A percentile compares a stretch with the other conserved stretches of the same genome.
Conservation (phyloP, 2,888 invertebrate genomes). For the Volucella zonaria region DNA sequence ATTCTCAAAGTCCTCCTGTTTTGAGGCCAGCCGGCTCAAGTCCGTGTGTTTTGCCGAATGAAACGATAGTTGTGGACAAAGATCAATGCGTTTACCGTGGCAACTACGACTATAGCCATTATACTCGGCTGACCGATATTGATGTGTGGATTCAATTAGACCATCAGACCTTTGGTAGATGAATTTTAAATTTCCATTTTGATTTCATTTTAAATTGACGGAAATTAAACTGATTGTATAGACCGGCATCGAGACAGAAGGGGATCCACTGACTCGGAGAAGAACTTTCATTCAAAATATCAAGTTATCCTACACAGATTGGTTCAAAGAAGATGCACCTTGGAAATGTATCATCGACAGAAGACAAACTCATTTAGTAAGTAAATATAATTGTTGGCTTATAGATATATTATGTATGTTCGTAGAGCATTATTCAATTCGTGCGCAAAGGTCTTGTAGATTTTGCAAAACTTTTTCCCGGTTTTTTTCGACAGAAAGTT, state of each 20-base stretch:
- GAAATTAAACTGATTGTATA: conserved; percentile 52
- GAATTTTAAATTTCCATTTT: not conserved
- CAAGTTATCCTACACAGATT: conserved; percentile 94
- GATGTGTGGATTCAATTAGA: conserved; percentile 87
- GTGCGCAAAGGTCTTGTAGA: no score
- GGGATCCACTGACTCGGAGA: conserved; percentile 91
- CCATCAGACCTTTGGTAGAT: conserved; percentile 80
- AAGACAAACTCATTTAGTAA: conserved; percentile 93
- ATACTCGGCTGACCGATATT: conserved; percentile 90
- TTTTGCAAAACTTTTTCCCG: no score
- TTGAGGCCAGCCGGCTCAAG: conserved; percentile 87
- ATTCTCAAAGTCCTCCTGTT: conserved; percentile 89
- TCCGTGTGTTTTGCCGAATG: conserved; percentile 85
- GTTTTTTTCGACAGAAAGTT: no score
- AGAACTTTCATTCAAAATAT: conserved; percentile 92
- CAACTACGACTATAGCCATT: conserved; percentile 88
- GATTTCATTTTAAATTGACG: not conserved
- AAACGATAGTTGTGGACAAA: conserved; percentile 54
- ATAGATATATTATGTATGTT: not conserved
- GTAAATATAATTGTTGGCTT: conserved; percentile 76
- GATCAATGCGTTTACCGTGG: conserved; percentile 89
- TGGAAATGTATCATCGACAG: conserved; percentile 94
- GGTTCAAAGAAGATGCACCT: conserved; percentile 94
- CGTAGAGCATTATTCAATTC: no score
- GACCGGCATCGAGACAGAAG: conserved; percentile 83